Conservation (phyloP, 35 echinoderm and acorn worm genomes). For the Patiria miniata region DNA sequence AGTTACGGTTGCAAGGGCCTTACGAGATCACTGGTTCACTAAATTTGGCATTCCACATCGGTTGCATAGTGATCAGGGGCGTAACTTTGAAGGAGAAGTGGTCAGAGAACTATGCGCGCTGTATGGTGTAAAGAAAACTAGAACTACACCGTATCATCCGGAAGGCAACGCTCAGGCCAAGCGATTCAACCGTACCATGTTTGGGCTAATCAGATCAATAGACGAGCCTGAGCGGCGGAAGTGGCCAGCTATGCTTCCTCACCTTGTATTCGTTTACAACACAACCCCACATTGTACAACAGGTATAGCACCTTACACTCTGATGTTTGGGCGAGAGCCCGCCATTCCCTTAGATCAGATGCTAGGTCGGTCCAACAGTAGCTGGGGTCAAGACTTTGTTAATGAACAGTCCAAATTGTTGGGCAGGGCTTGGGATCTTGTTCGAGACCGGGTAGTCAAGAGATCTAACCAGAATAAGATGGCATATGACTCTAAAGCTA, state of each 20-base stretch:
- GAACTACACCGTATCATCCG: too few relatives aligned
- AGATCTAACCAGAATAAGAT: too few relatives aligned
- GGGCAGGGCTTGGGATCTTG: not conserved
- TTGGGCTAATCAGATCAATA: constrained; percentile 53
- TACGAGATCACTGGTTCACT: constrained; percentile 20
- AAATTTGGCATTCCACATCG: constrained; percentile 35
- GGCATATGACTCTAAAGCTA: too few relatives aligned
- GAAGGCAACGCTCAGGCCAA: constrained; percentile 29
- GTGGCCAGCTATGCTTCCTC: constrained; percentile 64
- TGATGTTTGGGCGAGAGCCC: too few relatives aligned
- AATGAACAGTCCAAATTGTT: not conserved
- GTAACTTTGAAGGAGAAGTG: constrained; percentile 66
- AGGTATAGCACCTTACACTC: constrained; percentile 51
- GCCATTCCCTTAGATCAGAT: too few relatives aligned
- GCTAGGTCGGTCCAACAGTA: not conserved
- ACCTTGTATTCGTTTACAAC: constrained; percentile 79
- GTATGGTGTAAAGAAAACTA: constrained; percentile 68
- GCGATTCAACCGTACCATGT: constrained; percentile 67
- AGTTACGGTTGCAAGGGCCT: constrained; percentile 39
- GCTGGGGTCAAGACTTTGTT: not conserved
- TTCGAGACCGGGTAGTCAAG: not conserved
- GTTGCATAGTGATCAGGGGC: constrained; percentile 60
- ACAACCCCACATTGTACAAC: constrained; percentile 69
- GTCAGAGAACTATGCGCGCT: constrained; percentile 57
- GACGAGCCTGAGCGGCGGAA: constrained; percentile 34